Evolutionary conservation across 2,888 invertebrate genomes (phyloP).

Genomic region (Patella caerulea): DNA sequence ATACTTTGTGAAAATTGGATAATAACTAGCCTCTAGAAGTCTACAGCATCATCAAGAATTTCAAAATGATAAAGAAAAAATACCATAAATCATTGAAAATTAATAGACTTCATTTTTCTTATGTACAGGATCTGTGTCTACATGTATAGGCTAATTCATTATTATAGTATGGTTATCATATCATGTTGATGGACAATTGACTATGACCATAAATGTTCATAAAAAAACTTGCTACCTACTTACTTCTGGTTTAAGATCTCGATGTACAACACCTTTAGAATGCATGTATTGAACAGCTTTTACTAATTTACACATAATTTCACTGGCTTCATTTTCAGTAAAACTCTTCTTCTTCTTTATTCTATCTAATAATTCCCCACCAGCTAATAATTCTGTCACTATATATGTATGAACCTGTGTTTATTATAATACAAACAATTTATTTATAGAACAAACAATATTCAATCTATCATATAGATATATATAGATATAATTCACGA

Average conservation of each 20-base stretch:
- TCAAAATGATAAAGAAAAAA: too few species aligned
- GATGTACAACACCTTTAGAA: conserved; percentile 85
- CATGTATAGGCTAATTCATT: too few species aligned
- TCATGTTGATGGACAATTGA: too few species aligned
- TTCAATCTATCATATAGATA: background rate
- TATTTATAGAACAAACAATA: conserved; percentile 1
- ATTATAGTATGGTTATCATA: too few species aligned
- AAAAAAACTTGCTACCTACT: conserved; percentile 15
- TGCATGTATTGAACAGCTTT: conserved; percentile 90
- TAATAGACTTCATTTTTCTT: too few species aligned
- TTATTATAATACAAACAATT: conserved; percentile 24
- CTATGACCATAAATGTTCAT: too few species aligned
- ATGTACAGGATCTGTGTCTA: too few species aligned
- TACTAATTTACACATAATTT: conserved; percentile 85
- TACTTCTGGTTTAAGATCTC: conserved; percentile 95
- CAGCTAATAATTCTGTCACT: conserved; percentile 86
- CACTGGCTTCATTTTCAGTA: conserved; percentile 84
- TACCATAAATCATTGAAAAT: too few species aligned
- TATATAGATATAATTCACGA: background rate
- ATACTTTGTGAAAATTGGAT: too few species aligned
- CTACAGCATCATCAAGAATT: too few species aligned
- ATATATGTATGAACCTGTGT: conserved; percentile 86
- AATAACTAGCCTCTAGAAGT: too few species aligned
- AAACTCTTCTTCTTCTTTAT: conserved; percentile 80
- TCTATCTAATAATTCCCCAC: conserved; percentile 84